Percentiles rank a stretch among this genome's conserved stretches.
Conservation (phyloP, 1,140 invertebrate genomes). For the Drosophila kurseongensis region DNA sequence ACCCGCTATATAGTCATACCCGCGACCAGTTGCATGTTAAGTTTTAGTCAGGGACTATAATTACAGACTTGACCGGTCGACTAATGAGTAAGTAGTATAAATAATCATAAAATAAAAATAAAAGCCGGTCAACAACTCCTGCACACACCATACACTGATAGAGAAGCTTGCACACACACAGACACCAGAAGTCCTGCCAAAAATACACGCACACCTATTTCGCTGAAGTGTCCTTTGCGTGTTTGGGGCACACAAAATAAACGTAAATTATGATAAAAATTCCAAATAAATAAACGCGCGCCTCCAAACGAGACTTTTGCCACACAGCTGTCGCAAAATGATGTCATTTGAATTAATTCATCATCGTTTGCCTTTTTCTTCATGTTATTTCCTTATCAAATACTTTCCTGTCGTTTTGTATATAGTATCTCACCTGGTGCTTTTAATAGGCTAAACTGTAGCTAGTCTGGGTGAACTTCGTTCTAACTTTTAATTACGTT, state of each 20-base stretch:
- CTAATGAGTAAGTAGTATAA: constrained; percentile 49
- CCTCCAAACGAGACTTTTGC: constrained; percentile 44
- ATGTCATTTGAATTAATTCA: constrained; percentile 75
- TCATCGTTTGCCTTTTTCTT: constrained; percentile 34
- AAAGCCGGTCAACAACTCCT: constrained; percentile 60
- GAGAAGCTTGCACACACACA: background rate
- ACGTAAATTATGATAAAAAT: constrained; percentile 60
- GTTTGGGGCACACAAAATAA: constrained; percentile 62
- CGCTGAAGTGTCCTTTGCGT: constrained; percentile 65
- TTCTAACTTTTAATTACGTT: background rate
- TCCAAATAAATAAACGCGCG: constrained; percentile 68
- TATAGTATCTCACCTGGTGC: constrained; percentile 2
- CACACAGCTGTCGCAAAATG: constrained; percentile 61
- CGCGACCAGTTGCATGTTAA: constrained; percentile 72
- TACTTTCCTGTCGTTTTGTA: background rate
- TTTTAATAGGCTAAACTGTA: background rate
- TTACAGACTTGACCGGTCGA: constrained; percentile 52
- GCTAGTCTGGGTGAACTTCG: background rate
- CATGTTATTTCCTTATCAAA: constrained; percentile 14
- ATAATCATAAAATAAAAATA: constrained; percentile 31
- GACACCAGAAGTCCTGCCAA: constrained; percentile 1
- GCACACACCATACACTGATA: constrained; percentile 8
- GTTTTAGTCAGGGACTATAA: constrained; percentile 60
- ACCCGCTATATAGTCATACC: constrained; percentile 1
- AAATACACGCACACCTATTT: constrained; percentile 20